A percentile compares a stretch with the other conserved stretches of the same genome.
These are phyloP conservation scores for Loripinus fragilis DNA, from an alignment of 2,888 invertebrate genomes.

Conservation along the genomic window DNA sequence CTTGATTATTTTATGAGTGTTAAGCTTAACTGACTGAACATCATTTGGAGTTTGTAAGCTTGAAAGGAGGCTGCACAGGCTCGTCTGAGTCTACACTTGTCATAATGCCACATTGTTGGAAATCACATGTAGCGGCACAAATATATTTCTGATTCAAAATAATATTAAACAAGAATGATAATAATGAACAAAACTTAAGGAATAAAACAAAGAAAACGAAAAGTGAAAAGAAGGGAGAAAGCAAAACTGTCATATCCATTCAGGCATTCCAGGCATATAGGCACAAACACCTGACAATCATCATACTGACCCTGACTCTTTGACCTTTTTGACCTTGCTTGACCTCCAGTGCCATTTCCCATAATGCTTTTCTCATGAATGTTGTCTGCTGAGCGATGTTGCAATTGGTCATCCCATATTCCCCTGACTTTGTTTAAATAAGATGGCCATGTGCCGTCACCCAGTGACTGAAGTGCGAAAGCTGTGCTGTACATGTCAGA, in stretches of 20 bases:
- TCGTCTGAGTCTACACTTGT: too few species aligned
- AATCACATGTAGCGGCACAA: too few species aligned
- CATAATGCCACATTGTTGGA: too few species aligned
- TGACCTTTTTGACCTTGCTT: constrained; percentile 45
- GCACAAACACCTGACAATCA: background rate
- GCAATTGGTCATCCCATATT: constrained; percentile 78
- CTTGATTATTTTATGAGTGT: too few species aligned
- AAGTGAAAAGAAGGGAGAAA: background rate
- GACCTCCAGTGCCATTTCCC: constrained; percentile 63
- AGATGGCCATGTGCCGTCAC: constrained; percentile 68
- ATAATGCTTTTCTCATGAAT: constrained; percentile 51
- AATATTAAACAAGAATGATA: too few species aligned
- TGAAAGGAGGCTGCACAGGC: too few species aligned
- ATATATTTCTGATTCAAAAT: too few species aligned
- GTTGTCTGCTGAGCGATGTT: constrained; percentile 50
- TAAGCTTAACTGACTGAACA: too few species aligned
- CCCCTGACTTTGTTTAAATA: constrained; percentile 79
- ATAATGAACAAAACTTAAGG: background rate
- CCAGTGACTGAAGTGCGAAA: constrained; percentile 81
- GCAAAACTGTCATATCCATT: background rate
- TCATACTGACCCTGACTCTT: constrained; percentile 49
- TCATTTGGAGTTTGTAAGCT: too few species aligned
- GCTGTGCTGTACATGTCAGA: constrained; percentile 81
- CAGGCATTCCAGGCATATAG: constrained; percentile 7
- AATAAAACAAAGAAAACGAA: background rate